Percentiles rank a stretch among this genome's conserved stretches.
Evolutionary conservation across 2,888 invertebrate species (phyloP).

Genomic region (Agrotis clavis): DNA sequence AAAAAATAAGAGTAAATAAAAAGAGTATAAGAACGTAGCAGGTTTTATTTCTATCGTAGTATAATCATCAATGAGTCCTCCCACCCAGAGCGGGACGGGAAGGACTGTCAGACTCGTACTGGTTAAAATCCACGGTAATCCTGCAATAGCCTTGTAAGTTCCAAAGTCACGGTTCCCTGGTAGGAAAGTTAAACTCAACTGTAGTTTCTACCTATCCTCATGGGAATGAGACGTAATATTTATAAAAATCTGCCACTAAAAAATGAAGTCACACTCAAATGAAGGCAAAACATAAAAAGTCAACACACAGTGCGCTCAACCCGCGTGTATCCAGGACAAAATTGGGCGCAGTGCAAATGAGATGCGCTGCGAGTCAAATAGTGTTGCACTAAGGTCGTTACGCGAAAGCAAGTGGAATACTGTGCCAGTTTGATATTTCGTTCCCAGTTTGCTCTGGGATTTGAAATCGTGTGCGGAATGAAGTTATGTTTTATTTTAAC

Average conservation of each 20-base stretch:
- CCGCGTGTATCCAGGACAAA: constrained; percentile 25
- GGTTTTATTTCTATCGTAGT: no score
- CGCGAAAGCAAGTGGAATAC: constrained; percentile 27
- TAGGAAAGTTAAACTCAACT: no score
- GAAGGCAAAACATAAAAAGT: constrained; percentile 20
- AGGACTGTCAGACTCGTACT: no score
- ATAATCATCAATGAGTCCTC: no score
- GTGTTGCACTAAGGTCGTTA: constrained; percentile 43
- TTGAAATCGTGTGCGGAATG: constrained; percentile 21
- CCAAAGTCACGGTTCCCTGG: no score
- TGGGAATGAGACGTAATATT: not conserved
- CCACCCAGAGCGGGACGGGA: no score
- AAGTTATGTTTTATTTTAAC: constrained; percentile 12
- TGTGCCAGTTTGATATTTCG: constrained; percentile 39
- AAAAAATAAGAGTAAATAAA: no score
- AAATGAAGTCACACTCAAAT: constrained; percentile 18
- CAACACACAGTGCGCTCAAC: constrained; percentile 21
- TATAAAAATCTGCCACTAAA: not conserved
- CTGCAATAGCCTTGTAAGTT: no score
- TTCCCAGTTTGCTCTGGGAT: constrained; percentile 17
- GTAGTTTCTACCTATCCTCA: not conserved
- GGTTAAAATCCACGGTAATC: no score
- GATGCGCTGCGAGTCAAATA: constrained; percentile 39
- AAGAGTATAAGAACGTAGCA: no score
- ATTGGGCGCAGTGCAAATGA: constrained; percentile 41